phyloP scores from a whole-genome alignment of 2,113 vertebrate genomes.

The Arothron firmamentum region DNA sequence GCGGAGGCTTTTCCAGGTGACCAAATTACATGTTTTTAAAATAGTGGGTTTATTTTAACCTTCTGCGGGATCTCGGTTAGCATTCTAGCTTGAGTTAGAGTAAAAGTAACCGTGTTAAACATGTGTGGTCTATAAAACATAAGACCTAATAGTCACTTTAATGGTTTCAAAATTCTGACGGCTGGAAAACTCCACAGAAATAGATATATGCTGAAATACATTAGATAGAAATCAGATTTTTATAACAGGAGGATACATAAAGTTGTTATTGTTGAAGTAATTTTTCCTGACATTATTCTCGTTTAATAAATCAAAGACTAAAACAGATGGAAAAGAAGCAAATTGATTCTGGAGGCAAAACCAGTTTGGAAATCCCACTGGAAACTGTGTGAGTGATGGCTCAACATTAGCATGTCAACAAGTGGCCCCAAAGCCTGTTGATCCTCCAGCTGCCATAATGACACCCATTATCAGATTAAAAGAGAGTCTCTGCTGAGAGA shows the following conservation, averaged over 20 bases:
- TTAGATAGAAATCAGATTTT: background rate
- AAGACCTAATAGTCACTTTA: background rate
- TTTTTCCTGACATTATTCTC: background rate
- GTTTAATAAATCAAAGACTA: constrained; percentile 14
- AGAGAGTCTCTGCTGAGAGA: constrained; percentile 3
- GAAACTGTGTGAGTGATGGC: constrained; percentile 22
- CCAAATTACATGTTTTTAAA: constrained; percentile 62
- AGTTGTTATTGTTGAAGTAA: background rate
- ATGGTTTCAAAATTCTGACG: constrained; percentile 18
- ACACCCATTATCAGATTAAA: constrained; percentile 44
- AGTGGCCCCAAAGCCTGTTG: constrained; percentile 30
- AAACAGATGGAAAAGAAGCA: constrained; percentile 54
- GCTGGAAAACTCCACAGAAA: constrained; percentile 28
- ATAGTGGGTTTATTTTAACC: constrained; percentile 24
- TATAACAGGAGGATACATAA: background rate
- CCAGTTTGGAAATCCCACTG: constrained; percentile 27
- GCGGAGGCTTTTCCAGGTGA: constrained; percentile 26
- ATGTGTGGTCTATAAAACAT: constrained; percentile 44
- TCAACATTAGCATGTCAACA: constrained; percentile 59
- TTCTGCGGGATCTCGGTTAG: constrained; percentile 7
- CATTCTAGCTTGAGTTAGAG: constrained; percentile 25
- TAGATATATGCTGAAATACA: background rate
- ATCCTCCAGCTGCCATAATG: constrained; percentile 6
- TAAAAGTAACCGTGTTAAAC: constrained; percentile 25
- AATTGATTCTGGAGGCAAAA: constrained; percentile 25